phyloP scores from a whole-genome alignment of 35 echinoderm and acorn worm genomes.

The Ophioderma brevispina region DNA sequence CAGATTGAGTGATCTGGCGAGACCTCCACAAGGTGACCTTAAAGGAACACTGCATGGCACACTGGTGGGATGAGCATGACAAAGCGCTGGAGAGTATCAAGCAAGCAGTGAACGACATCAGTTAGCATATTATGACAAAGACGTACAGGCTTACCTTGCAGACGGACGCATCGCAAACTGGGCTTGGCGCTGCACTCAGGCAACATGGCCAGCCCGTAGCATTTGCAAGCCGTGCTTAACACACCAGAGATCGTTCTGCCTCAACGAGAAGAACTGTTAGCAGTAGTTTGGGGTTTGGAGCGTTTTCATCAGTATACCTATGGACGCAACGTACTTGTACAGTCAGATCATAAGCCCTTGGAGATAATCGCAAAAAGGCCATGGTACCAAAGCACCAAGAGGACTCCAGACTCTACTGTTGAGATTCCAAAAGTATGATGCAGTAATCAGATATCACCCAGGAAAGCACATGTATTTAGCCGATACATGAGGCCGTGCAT shows the following conservation, averaged over 20 bases:
- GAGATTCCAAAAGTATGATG: slow-evolving; percentile 48
- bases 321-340: background rate
- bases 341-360: slow-evolving; percentile 24
- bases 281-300: slow-evolving; percentile 49
- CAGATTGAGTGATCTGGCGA: too few relatives aligned
- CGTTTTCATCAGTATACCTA: slow-evolving; percentile 33
- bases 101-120: background rate
- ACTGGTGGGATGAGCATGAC: slow-evolving; percentile 3
- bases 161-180: background rate
- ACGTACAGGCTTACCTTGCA: background rate
- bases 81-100: slow-evolving; percentile 15
- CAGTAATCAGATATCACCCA: slow-evolving; percentile 35
- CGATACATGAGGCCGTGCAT: slow-evolving; percentile 42
- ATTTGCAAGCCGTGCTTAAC: slow-evolving; percentile 66
- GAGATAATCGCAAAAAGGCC: slow-evolving; percentile 50
- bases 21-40: too few relatives aligned
- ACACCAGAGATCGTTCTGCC: slow-evolving; percentile 52
- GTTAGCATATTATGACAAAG: slow-evolving; percentile 25
- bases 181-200: background rate
- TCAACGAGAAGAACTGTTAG: slow-evolving; percentile 64
- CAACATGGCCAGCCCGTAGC: slow-evolving; percentile 48
- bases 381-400: slow-evolving; percentile 34
- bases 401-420: slow-evolving; percentile 58
- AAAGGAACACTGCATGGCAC: too few relatives aligned
- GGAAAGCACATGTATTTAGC: slow-evolving; percentile 29